Evolutionary conservation across 2,113 vertebrate genomes (phyloP).

Genomic region (Zosterops pallidus): DNA sequence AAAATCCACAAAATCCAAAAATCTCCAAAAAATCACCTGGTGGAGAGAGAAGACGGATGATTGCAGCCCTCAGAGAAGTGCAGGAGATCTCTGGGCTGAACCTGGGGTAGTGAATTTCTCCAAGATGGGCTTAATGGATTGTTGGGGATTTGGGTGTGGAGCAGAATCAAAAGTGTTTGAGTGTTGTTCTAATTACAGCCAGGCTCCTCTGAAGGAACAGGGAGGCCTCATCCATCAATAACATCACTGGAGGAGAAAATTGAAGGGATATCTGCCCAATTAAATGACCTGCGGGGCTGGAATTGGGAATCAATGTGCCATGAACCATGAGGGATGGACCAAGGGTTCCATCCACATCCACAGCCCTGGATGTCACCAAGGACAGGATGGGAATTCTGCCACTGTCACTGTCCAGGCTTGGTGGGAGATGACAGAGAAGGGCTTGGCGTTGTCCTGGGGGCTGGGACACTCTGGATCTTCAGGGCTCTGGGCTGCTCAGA

Average conservation of each 20-base stretch:
- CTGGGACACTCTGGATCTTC: background rate
- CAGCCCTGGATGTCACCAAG: background rate
- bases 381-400: background rate
- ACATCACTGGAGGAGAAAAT: constrained; percentile 62
- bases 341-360: background rate
- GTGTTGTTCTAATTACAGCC: constrained; percentile 25
- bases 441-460: fast-evolving
- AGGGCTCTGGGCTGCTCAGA: background rate
- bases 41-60: background rate
- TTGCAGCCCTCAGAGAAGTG: background rate
- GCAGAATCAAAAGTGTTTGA: background rate
- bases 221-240: constrained; percentile 51
- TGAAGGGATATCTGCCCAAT: constrained; percentile 68
- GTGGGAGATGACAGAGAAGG: fast-evolving
- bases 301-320: constrained; percentile 58
- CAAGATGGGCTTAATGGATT: background rate
- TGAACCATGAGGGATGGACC: constrained; percentile 30
- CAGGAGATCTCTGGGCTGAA: background rate
- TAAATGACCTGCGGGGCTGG: constrained; percentile 51
- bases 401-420: background rate
- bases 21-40: too few species aligned
- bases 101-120: background rate
- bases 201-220: constrained; percentile 28
- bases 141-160: constrained; percentile 13
- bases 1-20: too few species aligned